Evolutionary conservation across 2,797 vertebrate genomes (phyloP).

Genomic region (Stomatorhinus walkeri): DNA sequence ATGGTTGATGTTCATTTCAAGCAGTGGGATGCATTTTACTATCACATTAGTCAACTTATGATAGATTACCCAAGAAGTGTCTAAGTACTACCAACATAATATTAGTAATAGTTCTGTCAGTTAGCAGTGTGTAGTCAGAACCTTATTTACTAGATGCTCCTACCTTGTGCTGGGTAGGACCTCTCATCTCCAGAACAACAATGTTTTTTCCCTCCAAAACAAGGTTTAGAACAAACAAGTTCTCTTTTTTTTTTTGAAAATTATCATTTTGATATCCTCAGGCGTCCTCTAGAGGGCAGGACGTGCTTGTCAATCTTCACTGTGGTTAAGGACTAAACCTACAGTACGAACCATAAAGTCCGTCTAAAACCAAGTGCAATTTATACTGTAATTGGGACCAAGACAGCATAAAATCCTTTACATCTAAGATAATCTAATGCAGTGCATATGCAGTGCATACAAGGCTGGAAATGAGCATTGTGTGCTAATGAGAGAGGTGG

Average conservation of each 20-base stretch:
- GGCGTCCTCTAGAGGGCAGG: neutral
- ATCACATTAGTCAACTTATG: neutral
- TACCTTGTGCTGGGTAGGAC: neutral
- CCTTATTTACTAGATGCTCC: neutral
- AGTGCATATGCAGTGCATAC: neutral
- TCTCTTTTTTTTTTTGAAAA: neutral
- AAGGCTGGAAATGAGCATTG: neutral
- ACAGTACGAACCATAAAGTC: neutral
- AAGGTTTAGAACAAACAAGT: neutral
- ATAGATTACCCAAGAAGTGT: neutral
- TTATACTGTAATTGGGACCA: neutral
- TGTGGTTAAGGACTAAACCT: neutral
- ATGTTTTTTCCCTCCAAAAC: neutral
- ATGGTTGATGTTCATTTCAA: neutral
- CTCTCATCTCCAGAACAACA: neutral
- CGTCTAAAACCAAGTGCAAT: neutral
- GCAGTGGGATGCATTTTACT: neutral
- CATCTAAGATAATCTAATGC: neutral
- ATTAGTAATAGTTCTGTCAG: neutral
- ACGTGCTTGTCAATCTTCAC: neutral
- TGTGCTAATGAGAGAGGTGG: neutral
- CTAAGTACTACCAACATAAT: neutral
- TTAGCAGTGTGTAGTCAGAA: neutral
- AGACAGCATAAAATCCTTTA: neutral
- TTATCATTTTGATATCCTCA: neutral